phyloP scores from a whole-genome alignment of 2,113 vertebrate genomes.

The Penelope pileata region DNA sequence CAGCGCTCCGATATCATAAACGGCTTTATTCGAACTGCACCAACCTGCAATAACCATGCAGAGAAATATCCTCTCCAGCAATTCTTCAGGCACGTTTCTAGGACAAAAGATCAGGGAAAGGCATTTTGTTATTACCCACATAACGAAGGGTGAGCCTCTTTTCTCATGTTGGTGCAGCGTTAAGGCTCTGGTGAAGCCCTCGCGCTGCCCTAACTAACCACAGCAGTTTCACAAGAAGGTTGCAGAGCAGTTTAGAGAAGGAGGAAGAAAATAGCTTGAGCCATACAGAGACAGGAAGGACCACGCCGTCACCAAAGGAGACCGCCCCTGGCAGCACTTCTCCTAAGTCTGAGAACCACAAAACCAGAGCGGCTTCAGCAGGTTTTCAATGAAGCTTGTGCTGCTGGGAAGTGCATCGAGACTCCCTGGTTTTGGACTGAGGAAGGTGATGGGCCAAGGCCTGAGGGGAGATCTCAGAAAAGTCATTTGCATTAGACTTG shows the following conservation, averaged over 20 bases:
- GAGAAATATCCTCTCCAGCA: background rate
- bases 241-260: background rate
- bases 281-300: background rate
- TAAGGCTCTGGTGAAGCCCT: background rate
- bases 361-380: rapidly evolving
- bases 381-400: background rate
- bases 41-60: background rate
- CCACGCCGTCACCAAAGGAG: rapidly evolving
- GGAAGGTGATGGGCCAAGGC: background rate
- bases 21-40: background rate
- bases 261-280: background rate
- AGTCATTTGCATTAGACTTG: background rate
- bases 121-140: background rate
- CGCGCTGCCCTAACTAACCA: background rate
- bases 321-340: background rate
- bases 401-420: background rate
- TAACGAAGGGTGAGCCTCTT: background rate
- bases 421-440: background rate
- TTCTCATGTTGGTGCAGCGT: background rate
- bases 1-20: background rate
- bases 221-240: conserved; percentile 10
- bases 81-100: background rate
- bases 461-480: background rate
- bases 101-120: background rate
- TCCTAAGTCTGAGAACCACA: background rate